Percentiles rank a stretch among this genome's conserved stretches.
These are phyloP conservation scores for Sceloporus tristichus DNA, from an alignment of 2,113 vertebrate species.

Conservation along the genomic window DNA sequence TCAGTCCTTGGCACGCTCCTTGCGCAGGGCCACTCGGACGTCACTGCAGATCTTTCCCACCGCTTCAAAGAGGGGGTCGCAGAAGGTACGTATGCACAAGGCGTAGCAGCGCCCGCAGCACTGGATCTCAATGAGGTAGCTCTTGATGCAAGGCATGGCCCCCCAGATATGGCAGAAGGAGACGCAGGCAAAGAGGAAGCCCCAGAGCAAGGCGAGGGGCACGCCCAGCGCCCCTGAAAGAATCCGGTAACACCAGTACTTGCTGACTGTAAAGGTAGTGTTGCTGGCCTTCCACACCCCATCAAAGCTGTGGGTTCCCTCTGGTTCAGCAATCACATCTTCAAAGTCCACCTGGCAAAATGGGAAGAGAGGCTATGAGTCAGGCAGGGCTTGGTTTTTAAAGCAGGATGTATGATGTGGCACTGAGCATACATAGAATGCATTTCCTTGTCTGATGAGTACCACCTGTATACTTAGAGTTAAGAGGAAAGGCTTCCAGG, in stretches of 20 bases:
- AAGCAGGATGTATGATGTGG: neutral
- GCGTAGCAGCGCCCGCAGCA: slow-evolving; percentile 54
- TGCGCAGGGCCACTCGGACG: slow-evolving; percentile 53
- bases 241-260: slow-evolving; percentile 65
- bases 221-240: slow-evolving; percentile 52
- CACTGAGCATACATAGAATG: neutral
- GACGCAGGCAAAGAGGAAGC: slow-evolving; percentile 59
- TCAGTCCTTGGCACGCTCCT: slow-evolving; percentile 47
- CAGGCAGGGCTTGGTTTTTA: neutral
- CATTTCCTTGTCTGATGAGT: neutral
- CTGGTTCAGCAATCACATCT: slow-evolving; percentile 64
- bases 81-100: slow-evolving; percentile 57
- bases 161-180: slow-evolving; percentile 67
- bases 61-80: slow-evolving; percentile 61
- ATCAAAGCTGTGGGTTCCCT: slow-evolving; percentile 58
- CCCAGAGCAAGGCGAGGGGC: slow-evolving; percentile 60
- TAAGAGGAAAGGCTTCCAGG: neutral
- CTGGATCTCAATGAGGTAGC: slow-evolving; percentile 62
- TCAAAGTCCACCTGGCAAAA: slow-evolving; percentile 61
- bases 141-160: slow-evolving; percentile 57
- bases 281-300: slow-evolving; percentile 60
- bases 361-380: neutral
- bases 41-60: slow-evolving; percentile 46
- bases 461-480: too few species aligned
- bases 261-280: slow-evolving; percentile 51